Base-by-base conservation (phyloP, 2,797 vertebrate species). In the Carduelis carduelis region DNA sequence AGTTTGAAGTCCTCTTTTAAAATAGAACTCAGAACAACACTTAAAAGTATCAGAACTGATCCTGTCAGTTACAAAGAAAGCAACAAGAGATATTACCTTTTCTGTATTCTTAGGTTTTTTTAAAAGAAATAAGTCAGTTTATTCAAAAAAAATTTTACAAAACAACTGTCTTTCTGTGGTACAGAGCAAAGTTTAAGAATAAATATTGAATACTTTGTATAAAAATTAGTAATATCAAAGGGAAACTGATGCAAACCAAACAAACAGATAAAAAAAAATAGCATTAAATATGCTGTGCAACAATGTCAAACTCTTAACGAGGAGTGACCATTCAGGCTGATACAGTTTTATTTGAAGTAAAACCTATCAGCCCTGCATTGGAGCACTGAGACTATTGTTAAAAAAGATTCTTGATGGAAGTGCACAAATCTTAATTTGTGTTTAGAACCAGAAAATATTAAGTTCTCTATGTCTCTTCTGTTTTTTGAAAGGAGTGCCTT, bases 121-220 rank as follows among this genome's bases (percentile, higher is more conserved):
- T 18, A 89, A 90, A 95, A 85, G 75, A 91, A 92, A 83, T 83
- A 94, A 84, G 49, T 95, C 84, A 92, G 66, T 98, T 98, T 98
- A 98, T 98, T 98, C 96, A 93, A 98, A 98, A 98, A 84, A 96
- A 88, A 60, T 96, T 97, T 97, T 97, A 94, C 86, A 93, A 97
- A 97, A 89, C 74, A 95, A 92, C 65, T 87, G 86, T 95, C 65
- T 94, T 96, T 93, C 96, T 96, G 84, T 94, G 89, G 81, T 96
- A 96, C 69, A 97, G 96, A 97, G 81, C 84, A 97, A 97, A 96
- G 72, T 96, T 95, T 90, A 96, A 91, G 97, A 97, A 97, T 97
- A 98, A 98, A 98, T 98, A 97, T 59, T 95, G 96, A 95, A 94
- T 81, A 89, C 83, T 96, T 96, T 70, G 85, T 97, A 98, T 97